Conservation (phyloP, 2,797 vertebrate species). For the Macropodus opercularis region DNA sequence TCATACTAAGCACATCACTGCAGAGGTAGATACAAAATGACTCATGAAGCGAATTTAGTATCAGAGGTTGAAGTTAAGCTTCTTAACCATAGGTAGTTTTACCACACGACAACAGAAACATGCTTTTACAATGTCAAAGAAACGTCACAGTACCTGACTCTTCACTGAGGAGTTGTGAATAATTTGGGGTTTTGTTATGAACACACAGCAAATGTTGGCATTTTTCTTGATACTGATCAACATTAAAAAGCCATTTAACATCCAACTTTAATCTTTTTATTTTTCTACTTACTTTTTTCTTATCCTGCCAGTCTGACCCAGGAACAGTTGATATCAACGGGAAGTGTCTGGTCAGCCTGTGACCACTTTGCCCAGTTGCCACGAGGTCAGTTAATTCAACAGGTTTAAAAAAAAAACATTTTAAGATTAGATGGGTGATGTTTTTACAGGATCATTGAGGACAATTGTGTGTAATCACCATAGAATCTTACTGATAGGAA, state of each 20-base stretch:
- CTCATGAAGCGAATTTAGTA: too few species aligned
- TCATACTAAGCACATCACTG: conserved; percentile 80
- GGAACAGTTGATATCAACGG: conserved; percentile 88
- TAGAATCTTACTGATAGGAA: background rate
- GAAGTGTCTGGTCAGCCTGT: conserved; percentile 88
- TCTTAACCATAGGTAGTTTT: too few species aligned
- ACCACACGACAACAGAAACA: too few species aligned
- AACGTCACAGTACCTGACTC: too few species aligned
- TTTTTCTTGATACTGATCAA: background rate
- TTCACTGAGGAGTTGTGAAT: too few species aligned
- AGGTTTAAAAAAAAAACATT: background rate
- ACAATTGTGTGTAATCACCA: background rate
- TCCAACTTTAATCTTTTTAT: background rate
- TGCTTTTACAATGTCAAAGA: too few species aligned
- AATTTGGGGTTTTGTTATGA: too few species aligned
- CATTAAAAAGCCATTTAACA: background rate
- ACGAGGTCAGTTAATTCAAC: conserved; percentile 76
- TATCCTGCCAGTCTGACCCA: conserved; percentile 81
- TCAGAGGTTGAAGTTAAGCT: too few species aligned
- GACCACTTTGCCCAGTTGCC: conserved; percentile 84
- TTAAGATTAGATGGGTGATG: background rate
- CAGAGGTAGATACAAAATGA: conserved; percentile 80
- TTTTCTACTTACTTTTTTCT: background rate
- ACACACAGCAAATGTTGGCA: too few species aligned
- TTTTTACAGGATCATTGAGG: background rate